Conservation (phyloP, 2,888 invertebrate genomes). For the Hofmannophila pseudospretella region DNA sequence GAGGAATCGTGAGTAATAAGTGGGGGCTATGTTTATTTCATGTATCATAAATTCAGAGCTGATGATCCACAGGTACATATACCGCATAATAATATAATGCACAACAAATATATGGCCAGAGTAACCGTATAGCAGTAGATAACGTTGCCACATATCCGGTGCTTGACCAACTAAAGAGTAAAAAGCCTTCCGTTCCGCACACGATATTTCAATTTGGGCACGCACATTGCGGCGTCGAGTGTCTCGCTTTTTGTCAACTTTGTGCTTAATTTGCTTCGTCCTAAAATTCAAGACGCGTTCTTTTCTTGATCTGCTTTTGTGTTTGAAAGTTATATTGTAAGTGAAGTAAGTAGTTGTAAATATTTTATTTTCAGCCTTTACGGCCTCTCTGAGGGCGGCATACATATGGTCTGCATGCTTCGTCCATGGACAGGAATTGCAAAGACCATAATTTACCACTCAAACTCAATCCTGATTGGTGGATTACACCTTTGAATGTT, state of each 20-base stretch:
- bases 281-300: constrained; percentile 30
- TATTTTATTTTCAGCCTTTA: too few relatives aligned
- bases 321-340: too few relatives aligned
- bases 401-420: too few relatives aligned
- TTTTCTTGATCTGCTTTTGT: too few relatives aligned
- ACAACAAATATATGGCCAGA: constrained; percentile 23
- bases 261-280: constrained; percentile 59
- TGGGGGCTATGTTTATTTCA: constrained; percentile 26
- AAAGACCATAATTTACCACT: too few relatives aligned
- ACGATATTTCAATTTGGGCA: constrained; percentile 60
- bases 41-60: too few relatives aligned
- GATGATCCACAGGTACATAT: constrained; percentile 6
- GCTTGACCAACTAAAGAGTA: constrained; percentile 53
- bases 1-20: constrained; percentile 35
- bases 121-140: constrained; percentile 30
- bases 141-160: constrained; percentile 59
- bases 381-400: too few relatives aligned
- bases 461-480: too few relatives aligned
- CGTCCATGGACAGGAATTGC: too few relatives aligned
- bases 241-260: constrained; percentile 57
- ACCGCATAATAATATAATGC: constrained; percentile 26
- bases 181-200: constrained; percentile 70
- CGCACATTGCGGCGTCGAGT: constrained; percentile 33
- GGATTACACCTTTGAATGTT: too few relatives aligned
- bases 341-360: too few relatives aligned